Base-by-base conservation (phyloP, 37 sponge, comb jelly and placozoan genomes). In the Crambe crambe region DNA sequence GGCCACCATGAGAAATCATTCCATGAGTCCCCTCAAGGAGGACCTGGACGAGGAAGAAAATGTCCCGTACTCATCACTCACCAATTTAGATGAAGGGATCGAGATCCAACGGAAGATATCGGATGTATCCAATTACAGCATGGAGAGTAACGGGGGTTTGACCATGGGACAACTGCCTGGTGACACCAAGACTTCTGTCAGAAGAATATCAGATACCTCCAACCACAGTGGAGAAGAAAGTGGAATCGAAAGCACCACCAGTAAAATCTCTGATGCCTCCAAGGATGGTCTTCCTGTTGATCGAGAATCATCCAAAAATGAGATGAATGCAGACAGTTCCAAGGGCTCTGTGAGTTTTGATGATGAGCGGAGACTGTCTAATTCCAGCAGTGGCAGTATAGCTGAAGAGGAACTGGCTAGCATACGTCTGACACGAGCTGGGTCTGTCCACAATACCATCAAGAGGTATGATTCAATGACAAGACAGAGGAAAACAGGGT, bases 51-150 rank as follows among this genome's bases (percentile, higher is more conserved):
- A 79, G n/a, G 78, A 78, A 26, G 74, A 73, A 27, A n/a, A 12
- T 29, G 12, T 56, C 36, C n/a, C 27, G 34, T 21, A 4, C 8
- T 39, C 40, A 29, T n/a, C n/a, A n/a, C 26, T n/a, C 37, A 6
- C 25, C 3, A 56, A 64, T 22, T 32, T 8, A 4, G 78, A 78
- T 47, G 78, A 66, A 66, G 78, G 68, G 36, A 68, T 56, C 18
- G 35, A 35, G 9, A 42, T 54, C 1, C 37, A 21, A 15, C 43
- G 81, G 22, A 80, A 80, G 32, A 37, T 75, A 2, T 75, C 76
- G 1, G 68, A 74, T 68, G 57, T 29, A 1, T 83, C 84, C 21
- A 83, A 76, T 32, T 40, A 36, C n/a, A 83, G 84, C 58, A 21
- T n/a, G 0, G 84, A 83, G 34, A 83, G 76, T 76, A 60, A 23